Evolutionary conservation across 2,888 invertebrate genomes (phyloP), one percentile per base, ranked within the genome.

Genomic region (Brenthis daphne): DNA sequence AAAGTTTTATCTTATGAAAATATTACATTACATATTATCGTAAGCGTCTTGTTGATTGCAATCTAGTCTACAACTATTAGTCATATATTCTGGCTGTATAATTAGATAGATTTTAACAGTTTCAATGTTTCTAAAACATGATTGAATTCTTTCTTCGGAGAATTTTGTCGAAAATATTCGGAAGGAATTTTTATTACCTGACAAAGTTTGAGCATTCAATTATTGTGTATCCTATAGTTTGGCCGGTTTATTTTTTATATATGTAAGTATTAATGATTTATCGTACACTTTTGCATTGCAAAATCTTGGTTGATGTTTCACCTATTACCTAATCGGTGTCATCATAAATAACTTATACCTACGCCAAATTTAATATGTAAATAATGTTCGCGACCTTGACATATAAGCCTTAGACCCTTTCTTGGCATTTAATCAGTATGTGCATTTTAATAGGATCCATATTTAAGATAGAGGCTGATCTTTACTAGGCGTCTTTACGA

Each of bases 351-450:
- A 64, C 73, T 55, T 61, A 70, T 67, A 53, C 57, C 63, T 65
- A 69, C 61, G 60, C 57, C 29, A 68, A 74, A 70, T 68, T 67
- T 68, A 64, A 66, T 65, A 70, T 72, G 65, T 64, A 65, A 63
- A 68, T 55, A 63, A 61, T 65, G 66, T 64, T 67, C 54, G 14
- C 54, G 67, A 70, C 75, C 76, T 76, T 76, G 76, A 76, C 76
- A 73, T 76, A 75, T 73, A 68, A 68, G 68, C 63, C 63, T 60
- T 48, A 55, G 53, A 60, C 67, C 75, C 72, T 75, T 74, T 72
- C 68, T 67, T 66, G 58, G 70, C 67, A 69, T 71, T 67, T 61
- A 67, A 73, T 68, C 29, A 67, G 53, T 69, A 58, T 43, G 51
- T 53, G 57, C 33, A 65, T 65, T 51, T 57, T 51, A 57, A 65